These are phyloP conservation scores for Mimas tiliae DNA, from an alignment of 2,888 invertebrate genomes.

Conservation along the genomic window DNA sequence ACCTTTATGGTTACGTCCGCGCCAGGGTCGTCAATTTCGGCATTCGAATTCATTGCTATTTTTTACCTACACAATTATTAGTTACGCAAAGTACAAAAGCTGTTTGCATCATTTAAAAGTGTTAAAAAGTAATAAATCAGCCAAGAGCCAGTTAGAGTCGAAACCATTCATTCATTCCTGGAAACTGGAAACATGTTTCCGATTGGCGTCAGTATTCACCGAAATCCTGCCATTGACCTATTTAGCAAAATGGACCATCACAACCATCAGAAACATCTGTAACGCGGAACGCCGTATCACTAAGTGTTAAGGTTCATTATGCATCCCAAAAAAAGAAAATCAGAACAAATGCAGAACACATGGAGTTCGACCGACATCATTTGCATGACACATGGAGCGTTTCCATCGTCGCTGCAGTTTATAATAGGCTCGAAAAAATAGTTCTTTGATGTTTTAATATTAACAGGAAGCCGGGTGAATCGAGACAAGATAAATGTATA, in stretches of 20 bases:
- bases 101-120: not conserved
- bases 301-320: constrained; percentile 36
- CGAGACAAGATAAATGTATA: not conserved
- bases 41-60: not conserved
- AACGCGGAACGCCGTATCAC: constrained; percentile 35
- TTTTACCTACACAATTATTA: not conserved
- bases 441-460: not conserved
- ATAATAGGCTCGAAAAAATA: constrained; percentile 29
- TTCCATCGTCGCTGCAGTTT: constrained; percentile 41
- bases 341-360: constrained; percentile 48
- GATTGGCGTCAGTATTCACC: constrained; percentile 40
- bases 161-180: not conserved
- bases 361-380: constrained; percentile 48
- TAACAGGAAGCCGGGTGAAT: not conserved
- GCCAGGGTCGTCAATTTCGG: not conserved
- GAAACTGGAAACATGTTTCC: constrained; percentile 32
- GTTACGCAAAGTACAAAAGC: not conserved
- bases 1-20: not conserved
- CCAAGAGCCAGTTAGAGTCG: not conserved
- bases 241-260: constrained; percentile 47
- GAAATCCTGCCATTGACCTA: constrained; percentile 57
- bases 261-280: constrained; percentile 37
- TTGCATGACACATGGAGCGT: constrained; percentile 54
- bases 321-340: constrained; percentile 30
- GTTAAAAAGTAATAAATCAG: not conserved